Evolutionary conservation across 2,888 invertebrate genomes (phyloP).

Genomic region (Metopia argyrocephala): DNA sequence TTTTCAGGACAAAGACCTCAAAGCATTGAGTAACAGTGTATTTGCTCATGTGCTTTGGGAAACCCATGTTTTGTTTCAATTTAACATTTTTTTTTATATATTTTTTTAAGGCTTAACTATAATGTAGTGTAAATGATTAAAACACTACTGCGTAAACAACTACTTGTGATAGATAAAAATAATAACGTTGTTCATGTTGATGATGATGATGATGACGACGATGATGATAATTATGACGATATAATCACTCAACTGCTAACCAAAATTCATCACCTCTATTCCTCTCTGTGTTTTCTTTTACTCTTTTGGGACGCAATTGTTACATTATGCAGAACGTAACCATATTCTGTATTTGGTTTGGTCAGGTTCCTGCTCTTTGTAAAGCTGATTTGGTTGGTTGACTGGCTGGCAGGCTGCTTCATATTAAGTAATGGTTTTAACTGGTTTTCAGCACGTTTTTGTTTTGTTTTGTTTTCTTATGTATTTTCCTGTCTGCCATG

Average conservation of each 20-base stretch:
- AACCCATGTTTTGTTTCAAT: neutral
- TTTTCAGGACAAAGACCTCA: too few species aligned
- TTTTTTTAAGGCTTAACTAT: slow-evolving; percentile 18
- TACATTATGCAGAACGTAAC: slow-evolving; percentile 6
- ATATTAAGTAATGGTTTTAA: slow-evolving; percentile 63
- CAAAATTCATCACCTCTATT: slow-evolving; percentile 10
- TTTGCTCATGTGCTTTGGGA: neutral
- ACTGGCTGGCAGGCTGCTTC: neutral
- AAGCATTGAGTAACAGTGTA: too few species aligned
- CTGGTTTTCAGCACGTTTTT: slow-evolving; percentile 46
- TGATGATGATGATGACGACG: slow-evolving; percentile 11
- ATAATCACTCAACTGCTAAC: slow-evolving; percentile 18
- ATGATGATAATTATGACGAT: slow-evolving; percentile 33
- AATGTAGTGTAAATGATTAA: slow-evolving; percentile 14
- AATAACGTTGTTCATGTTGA: slow-evolving; percentile 19
- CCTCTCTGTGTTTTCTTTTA: neutral
- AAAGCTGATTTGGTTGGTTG: too few species aligned
- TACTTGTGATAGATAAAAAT: neutral
- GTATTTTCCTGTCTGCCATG: neutral
- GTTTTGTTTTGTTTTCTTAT: neutral
- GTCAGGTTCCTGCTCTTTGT: slow-evolving; percentile 11
- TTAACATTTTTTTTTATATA: neutral
- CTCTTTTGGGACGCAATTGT: slow-evolving; percentile 30
- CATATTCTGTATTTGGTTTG: neutral
- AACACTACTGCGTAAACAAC: neutral